Base-by-base conservation (phyloP, 1,140 invertebrate species). In the Habropoda laboriosa region DNA sequence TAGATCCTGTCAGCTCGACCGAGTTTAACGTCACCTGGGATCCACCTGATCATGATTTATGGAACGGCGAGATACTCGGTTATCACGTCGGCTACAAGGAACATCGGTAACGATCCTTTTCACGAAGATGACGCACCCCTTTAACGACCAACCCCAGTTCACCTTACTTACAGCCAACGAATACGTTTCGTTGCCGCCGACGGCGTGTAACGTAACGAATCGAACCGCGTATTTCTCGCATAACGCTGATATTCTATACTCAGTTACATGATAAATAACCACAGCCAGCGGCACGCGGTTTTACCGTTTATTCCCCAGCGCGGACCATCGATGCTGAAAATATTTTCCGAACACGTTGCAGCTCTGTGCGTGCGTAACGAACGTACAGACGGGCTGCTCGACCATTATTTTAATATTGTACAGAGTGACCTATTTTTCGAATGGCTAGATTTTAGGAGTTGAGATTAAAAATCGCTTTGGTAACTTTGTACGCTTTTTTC, bases 41-140 rank as follows among this genome's bases (percentile, higher is more conserved):
- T 92, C 96, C 98, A 16, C 98, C 98, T 18, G 95, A 96, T 79
- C 94, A 96, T 82, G 96, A 98, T 89, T 94, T 97, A 66, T 97
- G 97, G 96, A 98, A 99, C 92, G 98, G 98, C 18, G 96, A 97
- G 82, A 95, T 99, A 82, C 94, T 97, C 3, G 98, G 98, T 24
- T 99, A 99, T 91, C 98, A 99, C 89, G 96, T 99, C 12, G 98
- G 98, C 63, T 98, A 98, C 93, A 96, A 97, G 91, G 96, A 93
- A 80, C 91, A 92, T 74, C 88, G 91, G 92, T 93, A 90, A 88
- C 75, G 78, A 85, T 63, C 77, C 77, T 47, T 57, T n/a, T 32
- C 18, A 18, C 10, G 64, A n/a, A 38, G 51, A 53, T 24, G 35
- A 21, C 35, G 63, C 79, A 38, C 47, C 38, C n/a, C 68, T 70